Percentiles rank a stretch among this genome's conserved stretches.
Conservation (phyloP, 2,113 vertebrate species). For the Todiramphus chloris region DNA sequence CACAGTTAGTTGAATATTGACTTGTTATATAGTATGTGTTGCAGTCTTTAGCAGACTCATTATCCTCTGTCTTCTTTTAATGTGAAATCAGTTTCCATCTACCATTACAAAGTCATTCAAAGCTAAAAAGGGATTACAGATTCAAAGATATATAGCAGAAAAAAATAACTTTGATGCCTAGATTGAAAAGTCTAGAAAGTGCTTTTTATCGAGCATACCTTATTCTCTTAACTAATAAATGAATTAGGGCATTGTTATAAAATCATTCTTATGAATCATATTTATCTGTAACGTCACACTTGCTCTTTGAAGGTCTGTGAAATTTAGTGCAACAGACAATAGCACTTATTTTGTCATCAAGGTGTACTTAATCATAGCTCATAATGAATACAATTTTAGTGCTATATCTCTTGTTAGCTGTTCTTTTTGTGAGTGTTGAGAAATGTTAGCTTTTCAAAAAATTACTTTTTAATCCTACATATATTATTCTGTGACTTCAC, state of each 20-base stretch:
- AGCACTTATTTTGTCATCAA: background rate
- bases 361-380: background rate
- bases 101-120: constrained; percentile 16
- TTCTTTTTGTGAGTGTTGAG: background rate
- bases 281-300: background rate
- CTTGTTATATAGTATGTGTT: background rate
- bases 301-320: background rate
- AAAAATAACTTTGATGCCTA: background rate
- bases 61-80: background rate
- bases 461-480: background rate
- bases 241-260: background rate
- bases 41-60: background rate
- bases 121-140: background rate
- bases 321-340: background rate
- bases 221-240: background rate
- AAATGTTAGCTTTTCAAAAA: background rate
- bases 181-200: background rate
- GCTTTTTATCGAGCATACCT: background rate
- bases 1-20: background rate
- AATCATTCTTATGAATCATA: background rate
- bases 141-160: background rate
- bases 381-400: background rate
- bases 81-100: background rate
- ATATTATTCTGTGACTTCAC: background rate
- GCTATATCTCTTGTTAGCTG: rapidly evolving